Base-by-base conservation (phyloP, 2,113 vertebrate species). In the Mionectes macconnelli region DNA sequence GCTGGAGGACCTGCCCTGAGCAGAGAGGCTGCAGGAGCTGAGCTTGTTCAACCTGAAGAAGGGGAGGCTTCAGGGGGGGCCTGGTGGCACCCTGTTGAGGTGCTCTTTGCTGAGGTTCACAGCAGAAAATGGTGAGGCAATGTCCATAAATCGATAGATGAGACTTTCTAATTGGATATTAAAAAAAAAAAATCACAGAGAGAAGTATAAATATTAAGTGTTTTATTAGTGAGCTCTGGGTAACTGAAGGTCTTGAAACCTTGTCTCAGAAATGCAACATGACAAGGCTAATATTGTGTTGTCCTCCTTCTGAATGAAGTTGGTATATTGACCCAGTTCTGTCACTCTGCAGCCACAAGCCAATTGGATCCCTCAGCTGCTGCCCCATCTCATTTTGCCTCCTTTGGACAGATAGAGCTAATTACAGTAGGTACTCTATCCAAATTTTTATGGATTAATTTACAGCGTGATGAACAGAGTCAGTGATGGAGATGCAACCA, bases 361-460 rank as follows among this genome's bases (percentile, higher is more conserved):
- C 90, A 72, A 4, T 35, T 94, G 88, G 87, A 87, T 82, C 69
- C 84, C 72, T 78, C 87, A 87, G 75, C 89, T 92, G 78, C 88
- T 73, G 93, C 62, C 64, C 81, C 40, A 28, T 93, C 73, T 94
- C 75, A 40, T 78, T 90, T 96, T 95, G 81, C 69, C 47, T 67
- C 28, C 7, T 96, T 94, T 93, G 93, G 94, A 90, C 79, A 94
- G 93, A 73, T 55, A 77, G 49, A 92, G 73, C 87, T 97, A 96
- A 98, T 97, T 95, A 81, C 92, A 91, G 88, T 85, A 94, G 95
- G 94, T 96, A 89, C 79, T 74, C 69, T 72, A 70, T 96, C 94
- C 96, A 92, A 94, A 96, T 90, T 97, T 96, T 95, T 91, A 89
- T 20, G n/a, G 84, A 92, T 96, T 96, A 94, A 97, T 97, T 97